Base-by-base conservation (phyloP, 2,888 invertebrate species). In the Lasioglossum villosulum region DNA sequence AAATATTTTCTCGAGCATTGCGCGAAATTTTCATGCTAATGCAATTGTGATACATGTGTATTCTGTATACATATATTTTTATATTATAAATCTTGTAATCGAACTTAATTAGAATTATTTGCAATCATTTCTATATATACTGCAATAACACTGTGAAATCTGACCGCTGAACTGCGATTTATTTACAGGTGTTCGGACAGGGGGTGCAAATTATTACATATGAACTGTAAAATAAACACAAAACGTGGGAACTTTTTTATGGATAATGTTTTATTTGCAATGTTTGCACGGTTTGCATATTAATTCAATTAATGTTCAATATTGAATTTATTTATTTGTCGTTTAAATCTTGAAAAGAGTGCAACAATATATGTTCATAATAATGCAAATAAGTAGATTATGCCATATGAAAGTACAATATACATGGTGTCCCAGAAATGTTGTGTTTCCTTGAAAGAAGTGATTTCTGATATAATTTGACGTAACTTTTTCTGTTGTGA, bases 51-150 rank as follows among this genome's bases (percentile, higher is more conserved):
- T 70, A 77, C 45, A 45, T 45, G 45, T 5, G 45, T 45, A 45
- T 45, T 45, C 52, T 52, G 56, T 77, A 48, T 68, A 68, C 76
- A 68, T 70, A 70, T 77, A 77, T 70, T 77, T 77, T 77, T 77
- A 77, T 77, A 77, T 70, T 70, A 48, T 52, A 27, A 70, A 52
- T 39, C 27, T 52, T 70, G 70, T 68, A 39, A 23, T 27, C 70
- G 27, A 52, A 70, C 77, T 70, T 77, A 70, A 70, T 77, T 39
- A 52, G n/a, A 48, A 52, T 70, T 77, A 56, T 52, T 70, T 48
- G 3, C 30, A 70, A 52, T 77, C 16, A 39, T 39, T 52, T 77
- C 70, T 70, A 52, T 27, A 52, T 48, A 52, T 23, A 70, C 52
- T 70, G 77, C 77, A 56, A 39, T 56, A 77, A 52, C 19, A 10